These are phyloP conservation scores for Coendou prehensilis DNA, from an alignment of 2,797 vertebrate genomes.

Conservation along the genomic window DNA sequence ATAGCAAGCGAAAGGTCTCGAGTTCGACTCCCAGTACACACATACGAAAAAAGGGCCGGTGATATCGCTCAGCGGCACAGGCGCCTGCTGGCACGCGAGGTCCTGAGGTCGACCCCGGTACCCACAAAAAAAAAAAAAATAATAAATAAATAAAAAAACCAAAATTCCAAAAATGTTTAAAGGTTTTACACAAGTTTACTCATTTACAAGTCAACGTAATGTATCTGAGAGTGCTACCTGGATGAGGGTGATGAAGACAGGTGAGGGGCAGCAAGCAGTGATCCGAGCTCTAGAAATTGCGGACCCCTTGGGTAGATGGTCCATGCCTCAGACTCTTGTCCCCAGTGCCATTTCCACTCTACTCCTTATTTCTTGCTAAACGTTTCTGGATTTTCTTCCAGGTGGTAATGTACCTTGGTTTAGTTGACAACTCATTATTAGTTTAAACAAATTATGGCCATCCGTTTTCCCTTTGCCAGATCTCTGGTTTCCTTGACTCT, in stretches of 20 bases:
- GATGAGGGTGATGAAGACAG: background rate
- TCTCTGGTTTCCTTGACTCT: background rate
- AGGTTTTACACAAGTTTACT: background rate
- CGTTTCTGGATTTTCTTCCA: background rate
- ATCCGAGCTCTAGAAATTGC: background rate
- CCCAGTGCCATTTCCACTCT: background rate
- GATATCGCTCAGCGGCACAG: too few species aligned
- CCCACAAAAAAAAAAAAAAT: too few species aligned
- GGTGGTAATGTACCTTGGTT: background rate
- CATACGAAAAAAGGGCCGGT: too few species aligned
- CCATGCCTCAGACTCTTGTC: background rate
- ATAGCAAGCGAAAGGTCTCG: too few species aligned
- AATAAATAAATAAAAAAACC: too few species aligned
- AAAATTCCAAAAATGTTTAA: background rate
- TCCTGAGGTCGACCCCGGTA: too few species aligned
- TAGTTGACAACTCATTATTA: background rate
- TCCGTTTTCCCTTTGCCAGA: background rate
- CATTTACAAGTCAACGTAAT: background rate
- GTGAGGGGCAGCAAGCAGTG: too few species aligned
- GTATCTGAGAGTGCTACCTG: too few species aligned
- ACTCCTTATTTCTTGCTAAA: background rate
- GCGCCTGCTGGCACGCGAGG: too few species aligned
- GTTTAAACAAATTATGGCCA: background rate
- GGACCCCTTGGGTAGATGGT: background rate
- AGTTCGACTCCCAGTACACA: too few species aligned